Evolutionary conservation across 2,797 vertebrate genomes (phyloP).

Genomic region (Arrhamphus sclerolepis): DNA sequence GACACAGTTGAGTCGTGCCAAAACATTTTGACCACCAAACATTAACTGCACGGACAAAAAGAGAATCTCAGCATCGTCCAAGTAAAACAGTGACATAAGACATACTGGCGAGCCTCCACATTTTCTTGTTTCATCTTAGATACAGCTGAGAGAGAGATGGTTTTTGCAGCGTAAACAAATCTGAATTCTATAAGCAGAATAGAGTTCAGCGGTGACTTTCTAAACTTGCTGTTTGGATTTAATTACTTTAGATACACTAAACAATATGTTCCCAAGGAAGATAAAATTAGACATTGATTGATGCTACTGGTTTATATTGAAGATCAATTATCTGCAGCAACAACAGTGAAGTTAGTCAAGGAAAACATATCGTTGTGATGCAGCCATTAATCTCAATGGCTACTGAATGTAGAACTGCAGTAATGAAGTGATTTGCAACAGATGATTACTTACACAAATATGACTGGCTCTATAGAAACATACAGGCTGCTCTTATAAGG

Average conservation of each 20-base stretch:
- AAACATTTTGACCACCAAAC: no score
- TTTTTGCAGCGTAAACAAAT: no score
- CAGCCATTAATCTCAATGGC: constrained; percentile 46
- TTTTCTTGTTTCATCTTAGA: no score
- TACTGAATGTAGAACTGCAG: constrained; percentile 16
- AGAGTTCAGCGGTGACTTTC: no score
- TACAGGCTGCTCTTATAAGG: constrained; percentile 2
- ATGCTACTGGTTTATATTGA: constrained; percentile 21
- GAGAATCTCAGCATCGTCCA: no score
- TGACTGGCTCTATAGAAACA: neutral
- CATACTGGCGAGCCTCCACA: no score
- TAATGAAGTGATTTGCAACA: constrained; percentile 43
- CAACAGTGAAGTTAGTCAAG: constrained; percentile 12
- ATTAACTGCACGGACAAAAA: no score
- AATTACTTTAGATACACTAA: constrained; percentile 4
- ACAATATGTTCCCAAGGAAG: neutral
- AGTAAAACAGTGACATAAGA: no score
- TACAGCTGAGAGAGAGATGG: no score
- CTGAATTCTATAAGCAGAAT: no score
- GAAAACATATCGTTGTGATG: constrained; percentile 16
- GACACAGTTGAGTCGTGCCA: no score
- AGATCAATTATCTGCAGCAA: constrained; percentile 27
- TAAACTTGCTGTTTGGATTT: neutral
- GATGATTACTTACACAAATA: constrained; percentile 18
- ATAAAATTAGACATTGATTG: constrained; percentile 27